phyloP scores from a whole-genome alignment of 2,113 vertebrate genomes.

The Aptenodytes forsteri region DNA sequence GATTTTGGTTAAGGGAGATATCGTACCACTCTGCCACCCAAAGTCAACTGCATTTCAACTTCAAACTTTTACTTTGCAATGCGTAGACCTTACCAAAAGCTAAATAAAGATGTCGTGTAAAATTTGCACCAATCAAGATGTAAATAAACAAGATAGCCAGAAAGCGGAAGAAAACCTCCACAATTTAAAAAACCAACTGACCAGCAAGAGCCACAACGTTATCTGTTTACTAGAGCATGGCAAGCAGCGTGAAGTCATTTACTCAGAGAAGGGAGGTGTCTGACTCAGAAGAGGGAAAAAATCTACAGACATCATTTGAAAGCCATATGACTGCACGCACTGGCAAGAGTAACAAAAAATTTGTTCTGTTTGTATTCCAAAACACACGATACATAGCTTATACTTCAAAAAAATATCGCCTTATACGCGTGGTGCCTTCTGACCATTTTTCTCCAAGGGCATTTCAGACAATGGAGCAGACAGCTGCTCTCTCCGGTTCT shows the following conservation, averaged over 20 bases:
- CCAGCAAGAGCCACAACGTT: background rate
- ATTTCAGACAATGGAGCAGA: background rate
- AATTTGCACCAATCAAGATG: accelerated
- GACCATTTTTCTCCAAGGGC: background rate
- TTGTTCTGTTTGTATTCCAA: accelerated
- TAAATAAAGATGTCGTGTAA: background rate
- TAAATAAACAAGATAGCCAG: background rate
- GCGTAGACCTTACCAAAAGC: background rate
- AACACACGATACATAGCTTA: accelerated
- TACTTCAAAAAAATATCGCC: accelerated
- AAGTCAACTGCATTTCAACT: background rate
- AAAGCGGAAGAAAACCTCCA: background rate
- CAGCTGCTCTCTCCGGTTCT: background rate
- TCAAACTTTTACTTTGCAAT: background rate
- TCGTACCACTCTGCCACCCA: background rate
- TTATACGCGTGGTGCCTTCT: accelerated
- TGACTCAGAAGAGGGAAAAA: background rate
- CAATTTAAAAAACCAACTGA: background rate
- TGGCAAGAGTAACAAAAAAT: accelerated
- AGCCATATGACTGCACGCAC: accelerated
- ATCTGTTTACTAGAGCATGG: background rate
- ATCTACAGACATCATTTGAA: background rate
- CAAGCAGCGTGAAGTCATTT: background rate
- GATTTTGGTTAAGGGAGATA: background rate
- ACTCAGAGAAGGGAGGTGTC: slow-evolving; percentile 5